These are phyloP conservation scores for Podarcis raffonei DNA, from an alignment of 2,113 vertebrate species.

Conservation along the genomic window DNA sequence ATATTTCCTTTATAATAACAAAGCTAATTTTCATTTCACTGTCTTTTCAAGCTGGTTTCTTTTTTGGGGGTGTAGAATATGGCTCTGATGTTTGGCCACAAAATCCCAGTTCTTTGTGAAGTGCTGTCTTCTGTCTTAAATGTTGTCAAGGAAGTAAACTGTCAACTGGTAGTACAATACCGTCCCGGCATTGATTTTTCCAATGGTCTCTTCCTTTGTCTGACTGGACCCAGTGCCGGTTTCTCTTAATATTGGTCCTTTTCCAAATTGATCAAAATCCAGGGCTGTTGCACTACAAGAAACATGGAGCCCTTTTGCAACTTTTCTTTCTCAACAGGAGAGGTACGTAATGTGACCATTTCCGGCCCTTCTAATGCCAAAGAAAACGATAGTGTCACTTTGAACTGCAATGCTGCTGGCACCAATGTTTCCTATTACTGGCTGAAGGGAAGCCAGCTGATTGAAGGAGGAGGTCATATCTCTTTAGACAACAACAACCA, in stretches of 20 bases:
- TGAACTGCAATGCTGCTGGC: neutral
- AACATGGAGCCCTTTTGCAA: neutral
- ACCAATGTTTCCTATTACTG: neutral
- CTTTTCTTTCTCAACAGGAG: conserved; percentile 3
- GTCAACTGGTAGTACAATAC: neutral
- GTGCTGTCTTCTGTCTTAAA: neutral
- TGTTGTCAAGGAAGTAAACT: neutral
- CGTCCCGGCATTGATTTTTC: neutral
- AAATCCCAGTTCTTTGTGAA: neutral
- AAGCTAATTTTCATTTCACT: neutral
- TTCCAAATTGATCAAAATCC: neutral
- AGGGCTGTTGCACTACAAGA: neutral
- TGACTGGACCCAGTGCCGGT: neutral
- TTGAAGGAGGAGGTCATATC: fast-evolving
- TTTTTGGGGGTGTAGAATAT: neutral
- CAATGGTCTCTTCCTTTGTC: neutral
- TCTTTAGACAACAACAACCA: neutral
- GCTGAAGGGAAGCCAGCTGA: neutral
- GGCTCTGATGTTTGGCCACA: neutral
- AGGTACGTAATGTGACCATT: neutral
- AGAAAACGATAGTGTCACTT: fast-evolving
- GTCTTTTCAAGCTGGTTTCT: neutral
- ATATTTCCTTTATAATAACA: neutral
- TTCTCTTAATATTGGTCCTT: neutral
- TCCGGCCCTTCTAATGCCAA: neutral